Conservation (phyloP, 2,888 invertebrate species). For the Yponomeuta evonymella region DNA sequence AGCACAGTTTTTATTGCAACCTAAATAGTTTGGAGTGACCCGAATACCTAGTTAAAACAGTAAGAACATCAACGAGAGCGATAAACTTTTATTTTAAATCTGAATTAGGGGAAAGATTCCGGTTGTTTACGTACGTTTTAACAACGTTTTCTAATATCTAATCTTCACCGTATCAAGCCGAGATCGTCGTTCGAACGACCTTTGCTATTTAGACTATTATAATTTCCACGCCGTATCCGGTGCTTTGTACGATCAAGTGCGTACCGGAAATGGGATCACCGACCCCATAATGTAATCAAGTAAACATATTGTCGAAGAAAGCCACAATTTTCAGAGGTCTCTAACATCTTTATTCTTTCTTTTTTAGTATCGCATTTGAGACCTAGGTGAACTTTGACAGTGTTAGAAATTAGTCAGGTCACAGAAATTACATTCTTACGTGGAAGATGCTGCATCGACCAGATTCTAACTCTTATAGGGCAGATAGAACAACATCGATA, state of each 20-base stretch:
- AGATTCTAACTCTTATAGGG: no score
- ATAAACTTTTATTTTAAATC: neutral
- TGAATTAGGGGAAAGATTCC: neutral
- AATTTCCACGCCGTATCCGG: conserved; percentile 1
- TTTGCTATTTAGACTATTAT: neutral
- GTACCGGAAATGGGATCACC: conserved; percentile 7
- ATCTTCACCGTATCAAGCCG: neutral
- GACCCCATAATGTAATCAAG: conserved; percentile 3
- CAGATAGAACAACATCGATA: no score
- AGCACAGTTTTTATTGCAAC: neutral
- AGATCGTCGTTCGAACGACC: neutral
- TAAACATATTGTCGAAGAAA: neutral
- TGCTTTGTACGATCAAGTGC: conserved; percentile 6
- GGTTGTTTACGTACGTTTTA: neutral
- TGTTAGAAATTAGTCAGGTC: no score
- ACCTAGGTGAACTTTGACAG: neutral
- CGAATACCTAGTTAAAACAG: neutral
- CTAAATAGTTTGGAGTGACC: neutral
- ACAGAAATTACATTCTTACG: no score
- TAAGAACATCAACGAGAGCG: neutral
- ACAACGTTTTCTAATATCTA: neutral
- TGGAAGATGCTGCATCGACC: no score
- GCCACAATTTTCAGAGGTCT: neutral
- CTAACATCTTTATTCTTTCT: neutral
- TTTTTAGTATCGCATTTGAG: neutral